A percentile compares a stretch with the other conserved stretches of the same genome.
Conservation (phyloP, 2,888 invertebrate genomes). For the Rotaria sp. region DNA sequence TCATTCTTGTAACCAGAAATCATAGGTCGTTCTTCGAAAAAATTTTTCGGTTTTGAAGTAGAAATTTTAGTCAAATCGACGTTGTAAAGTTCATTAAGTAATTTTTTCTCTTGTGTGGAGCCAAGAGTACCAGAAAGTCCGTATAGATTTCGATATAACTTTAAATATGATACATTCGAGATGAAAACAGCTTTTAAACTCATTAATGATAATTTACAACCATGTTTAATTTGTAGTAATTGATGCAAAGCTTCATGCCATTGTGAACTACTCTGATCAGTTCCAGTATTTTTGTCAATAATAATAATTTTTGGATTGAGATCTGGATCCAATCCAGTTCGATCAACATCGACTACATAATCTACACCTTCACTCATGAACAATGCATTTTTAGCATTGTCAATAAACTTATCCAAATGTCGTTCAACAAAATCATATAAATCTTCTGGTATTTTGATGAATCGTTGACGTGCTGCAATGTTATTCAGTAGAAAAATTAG, state of each 20-base stretch:
- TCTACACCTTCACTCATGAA: slow-evolving; percentile 47
- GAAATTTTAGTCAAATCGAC: slow-evolving; percentile 41
- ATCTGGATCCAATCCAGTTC: slow-evolving; percentile 43
- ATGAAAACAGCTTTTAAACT: slow-evolving; percentile 53
- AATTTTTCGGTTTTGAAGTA: slow-evolving; percentile 34
- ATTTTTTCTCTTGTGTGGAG: slow-evolving; percentile 45
- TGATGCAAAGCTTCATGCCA: slow-evolving; percentile 55
- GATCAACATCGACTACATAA: slow-evolving; percentile 48
- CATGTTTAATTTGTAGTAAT: slow-evolving; percentile 55
- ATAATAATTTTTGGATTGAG: slow-evolving; percentile 41
- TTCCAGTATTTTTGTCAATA: slow-evolving; percentile 49
- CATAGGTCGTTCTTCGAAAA: slow-evolving; percentile 30
- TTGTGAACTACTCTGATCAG: slow-evolving; percentile 49
- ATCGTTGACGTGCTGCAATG: background rate
- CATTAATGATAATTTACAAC: slow-evolving; percentile 46
- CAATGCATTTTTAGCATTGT: slow-evolving; percentile 44
- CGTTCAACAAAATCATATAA: slow-evolving; percentile 45
- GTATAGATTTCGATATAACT: slow-evolving; percentile 45
- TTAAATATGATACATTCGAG: slow-evolving; percentile 51
- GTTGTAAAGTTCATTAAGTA: slow-evolving; percentile 42
- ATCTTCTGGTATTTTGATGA: slow-evolving; percentile 43
- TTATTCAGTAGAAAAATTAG: background rate
- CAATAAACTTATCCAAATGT: slow-evolving; percentile 43
- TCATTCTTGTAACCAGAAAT: background rate
- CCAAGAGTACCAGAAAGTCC: slow-evolving; percentile 47